Base-by-base conservation (phyloP, 2,888 invertebrate genomes). In the Andrena marginata region DNA sequence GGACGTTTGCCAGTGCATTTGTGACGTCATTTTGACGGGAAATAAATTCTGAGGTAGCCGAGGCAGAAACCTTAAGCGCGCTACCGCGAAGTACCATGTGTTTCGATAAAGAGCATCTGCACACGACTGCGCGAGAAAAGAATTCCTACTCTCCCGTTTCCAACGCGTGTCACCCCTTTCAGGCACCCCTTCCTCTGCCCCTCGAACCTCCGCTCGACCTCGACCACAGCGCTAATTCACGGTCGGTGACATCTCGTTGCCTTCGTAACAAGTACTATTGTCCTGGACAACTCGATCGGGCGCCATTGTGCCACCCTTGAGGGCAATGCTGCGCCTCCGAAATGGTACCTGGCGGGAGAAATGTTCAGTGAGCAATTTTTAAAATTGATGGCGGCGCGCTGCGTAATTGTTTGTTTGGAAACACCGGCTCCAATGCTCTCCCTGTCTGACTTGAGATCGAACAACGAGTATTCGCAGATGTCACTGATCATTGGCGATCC, bases 231-330 rank as follows among this genome's bases (percentile, higher is more conserved):
- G 91, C 92, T 93, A 93, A 93, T 93, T 93, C 93, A 93, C 87
- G 90, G 83, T 90, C 90, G 91, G 92, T 92, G 93, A 93, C 93
- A 92, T 92, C 91, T 92, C 93, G 91, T 91, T 92, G 92, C 91
- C 92, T 91, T 86, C 92, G 90, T 91, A 92, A 92, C 93, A 93
- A 93, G 93, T 93, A 91, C 92, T 87, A 93, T 93, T 93, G 93
- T 93, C 81, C 90, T 74, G 80, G 81, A 76, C 85, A 91, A 91
- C 86, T 90, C 88, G 90, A 89, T 90, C 91, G 81, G 65, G 65
- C 71, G 77, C 86, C 84, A 88, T 90, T 90, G 89, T 90, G 67
- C 80, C 70, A 67, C 82, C 85, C 84, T 62, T 64, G 71, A 74
- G 83, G 83, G 85, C 86, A 85, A 83, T 75, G 82, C 71, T 56